These are phyloP conservation scores for Cynaeus angustus DNA, from an alignment of 2,888 invertebrate species.

Conservation along the genomic window DNA sequence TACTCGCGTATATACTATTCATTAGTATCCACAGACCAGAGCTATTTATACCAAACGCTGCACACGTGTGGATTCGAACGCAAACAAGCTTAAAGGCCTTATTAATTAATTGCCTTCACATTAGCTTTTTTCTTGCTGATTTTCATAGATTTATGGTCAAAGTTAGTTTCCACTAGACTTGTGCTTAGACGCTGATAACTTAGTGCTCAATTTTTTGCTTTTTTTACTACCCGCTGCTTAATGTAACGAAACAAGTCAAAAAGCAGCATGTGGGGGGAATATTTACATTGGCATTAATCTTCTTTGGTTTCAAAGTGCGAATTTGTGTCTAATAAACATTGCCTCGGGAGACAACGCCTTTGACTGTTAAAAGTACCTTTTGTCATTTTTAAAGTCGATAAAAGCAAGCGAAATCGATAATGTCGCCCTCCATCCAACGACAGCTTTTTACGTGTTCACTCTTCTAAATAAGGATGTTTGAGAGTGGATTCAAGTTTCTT, in stretches of 20 bases:
- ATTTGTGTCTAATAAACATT: neutral
- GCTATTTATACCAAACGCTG: slow-evolving; percentile 5
- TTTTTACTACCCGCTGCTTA: slow-evolving; percentile 9
- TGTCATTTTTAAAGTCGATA: slow-evolving; percentile 34
- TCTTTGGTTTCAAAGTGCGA: slow-evolving; percentile 8
- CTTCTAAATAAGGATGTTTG: slow-evolving; percentile 35
- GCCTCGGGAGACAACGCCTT: slow-evolving; percentile 10
- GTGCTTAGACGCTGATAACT: slow-evolving; percentile 16
- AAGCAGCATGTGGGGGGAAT: neutral
- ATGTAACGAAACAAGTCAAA: slow-evolving; percentile 13
- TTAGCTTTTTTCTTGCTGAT: slow-evolving; percentile 28
- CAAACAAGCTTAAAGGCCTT: slow-evolving; percentile 26
- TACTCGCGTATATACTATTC: neutral
- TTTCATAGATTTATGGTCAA: slow-evolving; percentile 32
- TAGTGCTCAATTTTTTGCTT: slow-evolving; percentile 7
- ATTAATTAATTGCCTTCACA: slow-evolving; percentile 30
- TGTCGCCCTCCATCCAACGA: slow-evolving; percentile 6
- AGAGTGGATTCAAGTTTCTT: slow-evolving; percentile 38
- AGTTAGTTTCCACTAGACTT: slow-evolving; percentile 29
- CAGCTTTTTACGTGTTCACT: slow-evolving; percentile 33
- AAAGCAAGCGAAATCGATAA: slow-evolving; percentile 19
- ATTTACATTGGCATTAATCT: slow-evolving; percentile 4
- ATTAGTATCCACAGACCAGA: neutral
- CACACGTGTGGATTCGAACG: slow-evolving; percentile 22
- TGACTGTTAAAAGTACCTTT: neutral